Percentiles rank a stretch among this genome's conserved stretches.
These are phyloP conservation scores for Meloidogyne floridensis DNA, from an alignment of 1,140 invertebrate genomes.

Conservation along the genomic window DNA sequence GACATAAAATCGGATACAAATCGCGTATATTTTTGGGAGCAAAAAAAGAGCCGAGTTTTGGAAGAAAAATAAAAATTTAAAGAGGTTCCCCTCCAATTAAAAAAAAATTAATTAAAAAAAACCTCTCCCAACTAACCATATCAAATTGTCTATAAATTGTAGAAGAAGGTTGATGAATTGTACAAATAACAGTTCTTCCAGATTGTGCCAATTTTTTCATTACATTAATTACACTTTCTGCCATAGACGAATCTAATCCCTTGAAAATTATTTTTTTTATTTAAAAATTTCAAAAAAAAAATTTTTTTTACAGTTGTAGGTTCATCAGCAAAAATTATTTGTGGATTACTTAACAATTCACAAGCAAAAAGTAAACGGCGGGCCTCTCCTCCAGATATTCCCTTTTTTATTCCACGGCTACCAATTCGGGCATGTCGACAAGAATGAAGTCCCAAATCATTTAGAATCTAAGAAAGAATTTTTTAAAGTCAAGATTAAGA, in stretches of 20 bases:
- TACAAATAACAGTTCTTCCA: conserved; percentile 79
- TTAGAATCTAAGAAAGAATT: neutral
- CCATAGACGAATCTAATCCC: conserved; percentile 79
- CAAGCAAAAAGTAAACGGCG: conserved; percentile 69
- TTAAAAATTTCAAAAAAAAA: too few species aligned
- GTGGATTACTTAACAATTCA: conserved; percentile 75
- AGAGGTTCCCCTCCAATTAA: too few species aligned
- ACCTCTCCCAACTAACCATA: conserved; percentile 35
- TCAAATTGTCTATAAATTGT: conserved; percentile 81
- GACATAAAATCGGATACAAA: too few species aligned
- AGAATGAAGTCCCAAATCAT: conserved; percentile 63
- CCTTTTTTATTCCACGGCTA: conserved; percentile 47
- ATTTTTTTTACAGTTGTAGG: conserved; percentile 74
- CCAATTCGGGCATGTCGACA: conserved; percentile 62
- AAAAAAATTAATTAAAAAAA: too few species aligned
- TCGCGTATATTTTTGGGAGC: too few species aligned
- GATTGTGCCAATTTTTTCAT: conserved; percentile 72
- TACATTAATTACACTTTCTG: conserved; percentile 75
- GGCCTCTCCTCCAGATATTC: conserved; percentile 67
- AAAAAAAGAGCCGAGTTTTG: too few species aligned
- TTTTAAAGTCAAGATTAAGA: too few species aligned
- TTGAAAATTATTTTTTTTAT: too few species aligned
- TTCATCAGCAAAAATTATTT: conserved; percentile 80
- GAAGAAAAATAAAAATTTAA: too few species aligned
- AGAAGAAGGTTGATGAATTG: conserved; percentile 84